These are phyloP conservation scores for Cebus imitator DNA, from an alignment of 2,113 vertebrate genomes.

Conservation along the genomic window DNA sequence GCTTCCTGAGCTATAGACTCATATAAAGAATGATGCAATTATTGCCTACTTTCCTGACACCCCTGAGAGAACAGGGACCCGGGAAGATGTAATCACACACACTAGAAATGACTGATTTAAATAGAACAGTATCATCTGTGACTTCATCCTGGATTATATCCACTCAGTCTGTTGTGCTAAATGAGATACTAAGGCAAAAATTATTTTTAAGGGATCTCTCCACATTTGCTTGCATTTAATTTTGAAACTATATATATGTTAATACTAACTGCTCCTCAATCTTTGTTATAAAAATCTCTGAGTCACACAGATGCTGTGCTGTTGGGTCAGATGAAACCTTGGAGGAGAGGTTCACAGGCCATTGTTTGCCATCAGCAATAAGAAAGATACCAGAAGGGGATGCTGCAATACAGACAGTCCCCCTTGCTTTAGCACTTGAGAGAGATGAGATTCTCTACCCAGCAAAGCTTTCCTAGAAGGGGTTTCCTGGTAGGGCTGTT, in stretches of 20 bases:
- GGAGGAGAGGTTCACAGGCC: background rate
- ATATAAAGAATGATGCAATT: conserved; percentile 4
- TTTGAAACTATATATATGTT: background rate
- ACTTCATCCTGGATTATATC: background rate
- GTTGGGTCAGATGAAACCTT: background rate
- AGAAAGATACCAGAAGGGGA: background rate
- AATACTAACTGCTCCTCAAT: background rate
- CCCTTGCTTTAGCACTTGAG: background rate
- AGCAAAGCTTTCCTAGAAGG: background rate
- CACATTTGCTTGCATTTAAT: background rate
- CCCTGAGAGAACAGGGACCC: background rate
- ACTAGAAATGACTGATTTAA: background rate
- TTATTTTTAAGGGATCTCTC: background rate
- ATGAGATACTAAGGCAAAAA: background rate
- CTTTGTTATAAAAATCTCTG: background rate
- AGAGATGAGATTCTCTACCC: background rate
- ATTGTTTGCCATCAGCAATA: background rate
- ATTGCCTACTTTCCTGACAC: conserved; percentile 2
- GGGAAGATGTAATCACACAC: background rate
- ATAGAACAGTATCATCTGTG: background rate
- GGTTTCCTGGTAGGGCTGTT: background rate
- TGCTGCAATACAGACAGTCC: background rate
- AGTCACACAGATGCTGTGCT: background rate
- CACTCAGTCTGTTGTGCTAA: background rate
- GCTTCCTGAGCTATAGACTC: background rate